These are phyloP conservation scores for Equus przewalskii DNA, from an alignment of 2,113 vertebrate genomes.

Conservation along the genomic window DNA sequence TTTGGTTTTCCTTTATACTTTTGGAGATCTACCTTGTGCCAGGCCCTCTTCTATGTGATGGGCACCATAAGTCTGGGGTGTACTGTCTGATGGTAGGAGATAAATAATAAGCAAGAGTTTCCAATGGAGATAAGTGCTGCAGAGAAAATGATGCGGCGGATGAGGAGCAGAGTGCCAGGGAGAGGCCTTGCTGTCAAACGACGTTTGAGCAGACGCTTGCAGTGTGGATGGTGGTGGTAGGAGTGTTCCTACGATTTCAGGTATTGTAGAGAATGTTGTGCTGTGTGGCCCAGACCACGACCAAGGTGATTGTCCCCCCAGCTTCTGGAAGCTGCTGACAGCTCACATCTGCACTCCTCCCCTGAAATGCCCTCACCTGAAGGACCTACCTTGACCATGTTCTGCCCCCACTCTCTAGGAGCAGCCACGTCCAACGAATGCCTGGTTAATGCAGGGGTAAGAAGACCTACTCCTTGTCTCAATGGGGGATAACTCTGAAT, in stretches of 20 bases:
- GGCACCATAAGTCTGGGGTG: not conserved
- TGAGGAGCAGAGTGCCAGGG: not conserved
- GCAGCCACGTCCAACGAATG: not conserved
- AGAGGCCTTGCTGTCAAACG: not conserved
- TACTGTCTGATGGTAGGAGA: not conserved
- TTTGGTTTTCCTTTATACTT: constrained; percentile 19
- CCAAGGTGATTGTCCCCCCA: not conserved
- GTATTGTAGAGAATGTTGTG: not conserved
- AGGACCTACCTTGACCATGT: not conserved
- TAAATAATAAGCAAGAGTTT: not conserved
- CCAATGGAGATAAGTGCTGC: not conserved
- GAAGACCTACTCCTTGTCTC: not conserved
- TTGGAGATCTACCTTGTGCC: not conserved
- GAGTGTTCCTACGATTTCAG: not conserved
- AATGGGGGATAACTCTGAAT: not conserved
- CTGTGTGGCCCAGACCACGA: not conserved
- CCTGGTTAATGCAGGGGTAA: not conserved
- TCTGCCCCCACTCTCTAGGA: not conserved
- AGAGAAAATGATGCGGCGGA: not conserved
- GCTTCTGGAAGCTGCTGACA: not conserved
- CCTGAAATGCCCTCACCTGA: not conserved
- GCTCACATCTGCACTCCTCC: not conserved
- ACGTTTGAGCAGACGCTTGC: not conserved
- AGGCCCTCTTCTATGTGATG: not conserved
- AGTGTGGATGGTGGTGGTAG: not conserved